phyloP scores from a whole-genome alignment of 1,140 invertebrate genomes.

The Papilio helenus region DNA sequence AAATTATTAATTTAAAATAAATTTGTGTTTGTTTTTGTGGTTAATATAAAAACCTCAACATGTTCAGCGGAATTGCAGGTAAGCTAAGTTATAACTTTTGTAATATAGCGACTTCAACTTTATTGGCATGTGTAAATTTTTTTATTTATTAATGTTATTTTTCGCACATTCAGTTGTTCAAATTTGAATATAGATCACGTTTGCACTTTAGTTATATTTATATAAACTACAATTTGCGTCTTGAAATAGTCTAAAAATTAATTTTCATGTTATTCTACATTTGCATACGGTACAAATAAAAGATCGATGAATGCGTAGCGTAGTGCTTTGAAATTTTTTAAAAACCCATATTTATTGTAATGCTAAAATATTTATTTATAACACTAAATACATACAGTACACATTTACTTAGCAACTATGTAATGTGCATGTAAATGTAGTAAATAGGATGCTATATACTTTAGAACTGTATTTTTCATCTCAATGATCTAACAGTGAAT shows the following conservation, averaged over 20 bases:
- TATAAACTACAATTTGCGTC: neutral
- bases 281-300: neutral
- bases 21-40: constrained; percentile 47
- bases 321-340: too few relatives aligned
- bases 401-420: neutral
- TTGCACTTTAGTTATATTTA: neutral
- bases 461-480: neutral
- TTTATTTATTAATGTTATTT: constrained; percentile 39
- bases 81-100: constrained; percentile 46
- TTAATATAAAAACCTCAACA: constrained; percentile 56
- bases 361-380: neutral
- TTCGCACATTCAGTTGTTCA: constrained; percentile 36
- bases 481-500: neutral
- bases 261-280: neutral
- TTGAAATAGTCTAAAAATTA: neutral
- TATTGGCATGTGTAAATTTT: constrained; percentile 4
- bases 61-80: constrained; percentile 81
- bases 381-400: neutral
- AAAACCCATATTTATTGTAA: neutral
- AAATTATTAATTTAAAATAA: constrained; percentile 38
- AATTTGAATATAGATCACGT: neutral
- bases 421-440: neutral
- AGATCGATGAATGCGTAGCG: neutral
- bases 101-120: constrained; percentile 25
- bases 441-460: neutral